These are phyloP conservation scores for Oncorhynchus clarkii DNA, from an alignment of 2,113 vertebrate genomes.

Conservation along the genomic window DNA sequence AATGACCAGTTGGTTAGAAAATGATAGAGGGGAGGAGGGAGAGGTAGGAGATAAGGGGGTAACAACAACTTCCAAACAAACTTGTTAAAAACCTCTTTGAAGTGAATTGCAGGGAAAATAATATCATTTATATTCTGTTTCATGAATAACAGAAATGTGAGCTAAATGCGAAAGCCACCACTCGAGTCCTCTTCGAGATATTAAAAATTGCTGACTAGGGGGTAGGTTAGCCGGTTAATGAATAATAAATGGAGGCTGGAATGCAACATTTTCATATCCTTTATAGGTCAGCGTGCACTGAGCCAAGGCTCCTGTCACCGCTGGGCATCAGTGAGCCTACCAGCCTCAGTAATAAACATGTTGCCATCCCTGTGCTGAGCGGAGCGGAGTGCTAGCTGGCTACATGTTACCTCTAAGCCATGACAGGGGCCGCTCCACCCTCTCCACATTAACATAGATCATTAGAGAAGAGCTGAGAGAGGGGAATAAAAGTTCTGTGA, in stretches of 20 bases:
- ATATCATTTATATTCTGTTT: slow-evolving; percentile 56
- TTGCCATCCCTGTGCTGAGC: neutral
- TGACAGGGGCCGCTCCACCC: slow-evolving; percentile 47
- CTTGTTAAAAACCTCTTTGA: slow-evolving; percentile 56
- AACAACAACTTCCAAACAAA: slow-evolving; percentile 36
- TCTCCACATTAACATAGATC: slow-evolving; percentile 47
- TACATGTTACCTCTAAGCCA: neutral
- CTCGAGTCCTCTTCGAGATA: slow-evolving; percentile 48
- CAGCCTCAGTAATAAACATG: slow-evolving; percentile 56
- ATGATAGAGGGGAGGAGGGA: neutral
- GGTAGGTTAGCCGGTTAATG: slow-evolving; percentile 67
- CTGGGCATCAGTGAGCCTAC: slow-evolving; percentile 47
- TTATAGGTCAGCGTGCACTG: slow-evolving; percentile 63
- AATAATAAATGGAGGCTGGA: slow-evolving; percentile 69
- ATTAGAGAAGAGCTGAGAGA: slow-evolving; percentile 34
- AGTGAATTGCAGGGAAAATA: slow-evolving; percentile 43
- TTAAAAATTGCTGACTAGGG: slow-evolving; percentile 73
- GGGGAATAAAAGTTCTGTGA: neutral
- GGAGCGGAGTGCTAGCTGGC: no score
- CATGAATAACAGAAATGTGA: slow-evolving; percentile 53
- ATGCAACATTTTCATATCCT: slow-evolving; percentile 63
- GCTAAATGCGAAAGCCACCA: slow-evolving; percentile 37
- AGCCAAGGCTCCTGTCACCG: slow-evolving; percentile 49
- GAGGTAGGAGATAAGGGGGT: neutral
- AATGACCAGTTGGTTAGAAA: slow-evolving; percentile 4